phyloP scores from a whole-genome alignment of 2,888 invertebrate genomes.

The Ceramica pisi region DNA sequence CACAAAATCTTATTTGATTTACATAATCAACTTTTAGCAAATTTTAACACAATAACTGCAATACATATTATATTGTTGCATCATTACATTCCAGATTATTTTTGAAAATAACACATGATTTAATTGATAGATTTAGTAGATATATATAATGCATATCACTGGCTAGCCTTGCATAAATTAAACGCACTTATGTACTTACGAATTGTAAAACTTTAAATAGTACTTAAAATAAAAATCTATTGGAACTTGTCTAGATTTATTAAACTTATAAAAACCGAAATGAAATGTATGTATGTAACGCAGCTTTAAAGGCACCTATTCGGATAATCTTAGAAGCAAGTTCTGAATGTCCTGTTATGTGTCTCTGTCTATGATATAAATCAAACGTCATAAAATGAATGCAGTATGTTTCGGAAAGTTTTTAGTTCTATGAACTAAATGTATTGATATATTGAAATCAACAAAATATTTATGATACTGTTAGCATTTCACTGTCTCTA shows the following conservation, averaged over 20 bases:
- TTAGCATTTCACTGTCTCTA: slow-evolving; percentile 47
- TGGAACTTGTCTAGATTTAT: slow-evolving; percentile 51
- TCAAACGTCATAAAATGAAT: slow-evolving; percentile 22
- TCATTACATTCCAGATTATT: slow-evolving; percentile 72
- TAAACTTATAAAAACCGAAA: slow-evolving; percentile 50
- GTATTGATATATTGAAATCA: slow-evolving; percentile 28
- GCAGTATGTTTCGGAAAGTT: slow-evolving; percentile 45
- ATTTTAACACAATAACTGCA: slow-evolving; percentile 47
- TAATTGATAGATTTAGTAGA: slow-evolving; percentile 64
- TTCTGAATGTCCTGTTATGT: slow-evolving; percentile 49
- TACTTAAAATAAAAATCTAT: slow-evolving; percentile 66
- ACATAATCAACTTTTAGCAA: slow-evolving; percentile 38
- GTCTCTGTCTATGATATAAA: slow-evolving; percentile 42
- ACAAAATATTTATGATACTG: slow-evolving; percentile 56
- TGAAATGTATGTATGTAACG: slow-evolving; percentile 57
- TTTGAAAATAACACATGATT: slow-evolving; percentile 58
- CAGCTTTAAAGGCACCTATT: slow-evolving; percentile 61
- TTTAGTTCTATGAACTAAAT: slow-evolving; percentile 42
- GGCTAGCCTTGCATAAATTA: slow-evolving; percentile 76
- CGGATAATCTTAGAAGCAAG: slow-evolving; percentile 42
- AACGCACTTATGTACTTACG: slow-evolving; percentile 77
- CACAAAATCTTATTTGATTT: slow-evolving; percentile 23
- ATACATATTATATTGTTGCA: slow-evolving; percentile 51
- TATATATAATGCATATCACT: slow-evolving; percentile 79
- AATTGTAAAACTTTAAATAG: slow-evolving; percentile 71